Conservation (phyloP, 2,888 invertebrate species). For the Lampropteryx suffumata region DNA sequence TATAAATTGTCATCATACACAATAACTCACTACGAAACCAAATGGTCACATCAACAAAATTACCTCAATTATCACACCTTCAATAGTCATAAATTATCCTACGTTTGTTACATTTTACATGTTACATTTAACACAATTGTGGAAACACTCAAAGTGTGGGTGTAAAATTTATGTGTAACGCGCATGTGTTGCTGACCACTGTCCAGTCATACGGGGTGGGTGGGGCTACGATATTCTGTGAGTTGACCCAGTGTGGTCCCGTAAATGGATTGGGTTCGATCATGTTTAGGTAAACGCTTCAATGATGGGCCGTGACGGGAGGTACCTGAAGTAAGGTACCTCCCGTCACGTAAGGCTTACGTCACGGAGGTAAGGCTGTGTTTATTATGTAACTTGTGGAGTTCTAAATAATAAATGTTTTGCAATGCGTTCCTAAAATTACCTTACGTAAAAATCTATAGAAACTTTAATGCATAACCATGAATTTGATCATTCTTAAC, state of each 20-base stretch:
- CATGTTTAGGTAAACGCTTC: conserved; percentile 39
- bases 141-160: conserved; percentile 48
- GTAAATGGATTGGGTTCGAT: conserved; percentile 65
- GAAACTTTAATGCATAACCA: too few relatives aligned
- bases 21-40: too few relatives aligned
- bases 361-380: too few relatives aligned
- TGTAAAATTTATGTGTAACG: conserved; percentile 58
- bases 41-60: conserved; percentile 10
- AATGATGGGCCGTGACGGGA: conserved; percentile 34
- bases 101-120: conserved; percentile 13
- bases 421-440: too few relatives aligned
- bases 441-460: too few relatives aligned
- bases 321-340: conserved; percentile 33
- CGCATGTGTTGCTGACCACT: conserved; percentile 70
- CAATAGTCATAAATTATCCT: conserved; percentile 17
- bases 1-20: too few relatives aligned
- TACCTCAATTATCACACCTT: conserved; percentile 23
- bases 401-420: too few relatives aligned
- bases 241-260: conserved; percentile 46
- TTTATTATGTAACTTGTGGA: too few relatives aligned
- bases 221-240: conserved; percentile 53
- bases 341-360: too few relatives aligned
- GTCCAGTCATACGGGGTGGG: conserved; percentile 71
- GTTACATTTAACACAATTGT: conserved; percentile 29
- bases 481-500: too few relatives aligned